Percentiles rank a stretch among this genome's conserved stretches.
These are phyloP conservation scores for Xiphydria camelus DNA, from an alignment of 2,888 invertebrate genomes.

Conservation along the genomic window DNA sequence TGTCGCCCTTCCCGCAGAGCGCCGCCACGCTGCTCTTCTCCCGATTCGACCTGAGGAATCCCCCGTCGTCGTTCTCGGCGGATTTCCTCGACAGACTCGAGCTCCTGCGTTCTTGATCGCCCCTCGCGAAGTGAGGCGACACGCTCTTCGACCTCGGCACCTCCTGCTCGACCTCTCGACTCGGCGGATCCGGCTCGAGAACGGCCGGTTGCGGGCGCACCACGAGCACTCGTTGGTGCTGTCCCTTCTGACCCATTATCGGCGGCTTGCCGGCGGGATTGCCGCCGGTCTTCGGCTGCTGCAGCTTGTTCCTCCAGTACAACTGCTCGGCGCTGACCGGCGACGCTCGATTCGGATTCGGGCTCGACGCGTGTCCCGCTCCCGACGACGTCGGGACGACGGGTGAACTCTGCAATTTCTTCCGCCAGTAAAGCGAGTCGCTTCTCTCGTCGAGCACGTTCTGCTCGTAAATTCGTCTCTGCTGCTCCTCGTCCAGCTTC, in stretches of 20 bases:
- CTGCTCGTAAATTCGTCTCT: slow-evolving; percentile 44
- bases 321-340: slow-evolving; percentile 23
- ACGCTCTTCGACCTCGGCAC: slow-evolving; percentile 57
- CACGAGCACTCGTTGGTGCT: slow-evolving; percentile 48
- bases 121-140: slow-evolving; percentile 55
- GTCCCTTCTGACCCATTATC: slow-evolving; percentile 42
- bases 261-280: slow-evolving; percentile 42
- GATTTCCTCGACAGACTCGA: slow-evolving; percentile 51
- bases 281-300: slow-evolving; percentile 20
- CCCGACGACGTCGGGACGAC: slow-evolving; percentile 12
- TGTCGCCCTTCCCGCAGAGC: slow-evolving; percentile 20
- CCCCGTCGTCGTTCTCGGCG: slow-evolving; percentile 20
- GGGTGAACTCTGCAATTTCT: slow-evolving; percentile 19
- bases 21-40: slow-evolving; percentile 11
- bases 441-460: slow-evolving; percentile 30
- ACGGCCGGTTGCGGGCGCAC: slow-evolving; percentile 49
- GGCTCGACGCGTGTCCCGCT: slow-evolving; percentile 30
- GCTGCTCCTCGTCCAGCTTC: slow-evolving; percentile 66
- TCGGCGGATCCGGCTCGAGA: slow-evolving; percentile 23
- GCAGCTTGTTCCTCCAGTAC: slow-evolving; percentile 35
- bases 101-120: slow-evolving; percentile 51
- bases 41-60: slow-evolving; percentile 10
- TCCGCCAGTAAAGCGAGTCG: slow-evolving; percentile 24
- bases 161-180: background rate
- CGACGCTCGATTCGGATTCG: slow-evolving; percentile 25